Conservation (phyloP, 2,888 invertebrate genomes). For the Drosophila peninsularis region DNA sequence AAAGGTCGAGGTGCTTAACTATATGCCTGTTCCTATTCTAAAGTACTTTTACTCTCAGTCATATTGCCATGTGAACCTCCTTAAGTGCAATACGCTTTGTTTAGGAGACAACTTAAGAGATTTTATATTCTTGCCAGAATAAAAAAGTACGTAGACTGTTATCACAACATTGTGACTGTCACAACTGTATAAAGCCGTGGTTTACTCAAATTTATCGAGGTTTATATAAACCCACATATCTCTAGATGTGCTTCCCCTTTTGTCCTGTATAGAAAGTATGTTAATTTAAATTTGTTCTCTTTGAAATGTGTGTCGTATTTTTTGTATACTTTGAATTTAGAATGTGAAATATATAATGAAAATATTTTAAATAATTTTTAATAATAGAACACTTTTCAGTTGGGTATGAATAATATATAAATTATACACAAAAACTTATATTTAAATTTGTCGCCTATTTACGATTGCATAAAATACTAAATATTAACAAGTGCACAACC, state of each 20-base stretch:
- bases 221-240: not conserved
- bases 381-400: not conserved
- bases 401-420: no score
- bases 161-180: constrained; percentile 14
- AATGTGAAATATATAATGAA: constrained; percentile 1
- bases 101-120: constrained; percentile 4
- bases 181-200: not conserved
- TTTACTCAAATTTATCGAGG: not conserved
- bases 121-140: constrained; percentile 25
- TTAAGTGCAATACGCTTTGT: not conserved
- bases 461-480: not conserved
- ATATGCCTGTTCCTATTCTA: constrained; percentile 18
- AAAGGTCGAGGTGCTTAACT: constrained; percentile 20
- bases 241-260: not conserved
- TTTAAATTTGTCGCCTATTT: not conserved
- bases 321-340: not conserved
- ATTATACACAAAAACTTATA: not conserved
- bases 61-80: not conserved
- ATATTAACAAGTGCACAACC: not conserved
- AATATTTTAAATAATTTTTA: not conserved
- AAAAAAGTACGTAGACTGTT: constrained; percentile 12
- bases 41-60: constrained; percentile 4
- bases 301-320: not conserved
- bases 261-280: not conserved
- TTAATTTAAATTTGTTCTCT: not conserved